A percentile compares a stretch with the other conserved stretches of the same genome.
Conservation (phyloP, 2,888 invertebrate species). For the Ashinkailepas kermadecensis region DNA sequence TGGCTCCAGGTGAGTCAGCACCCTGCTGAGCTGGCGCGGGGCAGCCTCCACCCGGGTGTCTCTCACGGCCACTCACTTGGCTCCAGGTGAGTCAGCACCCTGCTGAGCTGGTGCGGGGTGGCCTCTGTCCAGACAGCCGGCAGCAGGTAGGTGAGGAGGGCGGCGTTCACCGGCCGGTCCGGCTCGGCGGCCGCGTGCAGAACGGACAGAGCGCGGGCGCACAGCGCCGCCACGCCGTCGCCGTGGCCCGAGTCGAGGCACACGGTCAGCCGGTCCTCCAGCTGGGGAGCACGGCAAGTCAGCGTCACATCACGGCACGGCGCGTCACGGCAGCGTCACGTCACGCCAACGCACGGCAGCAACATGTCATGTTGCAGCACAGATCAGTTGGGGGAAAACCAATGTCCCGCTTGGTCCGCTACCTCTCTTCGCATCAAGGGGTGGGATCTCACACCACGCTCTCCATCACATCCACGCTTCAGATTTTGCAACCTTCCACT, state of each 20-base stretch:
- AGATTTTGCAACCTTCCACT: no score
- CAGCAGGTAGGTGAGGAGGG: conserved; percentile 6
- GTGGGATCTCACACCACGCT: no score
- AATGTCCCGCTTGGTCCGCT: no score
- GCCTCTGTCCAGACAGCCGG: not conserved
- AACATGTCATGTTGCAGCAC: no score
- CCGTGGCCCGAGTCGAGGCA: not conserved
- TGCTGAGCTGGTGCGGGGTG: not conserved
- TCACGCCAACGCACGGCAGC: no score
- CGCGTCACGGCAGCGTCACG: no score
- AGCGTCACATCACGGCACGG: no score
- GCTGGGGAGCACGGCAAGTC: not conserved
- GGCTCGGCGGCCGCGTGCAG: not conserved
- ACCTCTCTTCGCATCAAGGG: no score
- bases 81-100: not conserved
- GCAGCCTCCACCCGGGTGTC: conserved; percentile 47
- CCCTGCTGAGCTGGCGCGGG: conserved; percentile 56
- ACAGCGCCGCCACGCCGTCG: not conserved
- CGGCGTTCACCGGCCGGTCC: not conserved
- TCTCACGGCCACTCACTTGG: conserved; percentile 46
- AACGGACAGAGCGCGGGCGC: not conserved
- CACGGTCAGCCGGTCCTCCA: not conserved
- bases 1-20: no score
- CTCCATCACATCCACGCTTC: no score
- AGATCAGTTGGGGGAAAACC: no score